Percentiles rank a stretch among this genome's conserved stretches.
Conservation (phyloP, 2,113 vertebrate species). For the Chaetops frenatus region DNA sequence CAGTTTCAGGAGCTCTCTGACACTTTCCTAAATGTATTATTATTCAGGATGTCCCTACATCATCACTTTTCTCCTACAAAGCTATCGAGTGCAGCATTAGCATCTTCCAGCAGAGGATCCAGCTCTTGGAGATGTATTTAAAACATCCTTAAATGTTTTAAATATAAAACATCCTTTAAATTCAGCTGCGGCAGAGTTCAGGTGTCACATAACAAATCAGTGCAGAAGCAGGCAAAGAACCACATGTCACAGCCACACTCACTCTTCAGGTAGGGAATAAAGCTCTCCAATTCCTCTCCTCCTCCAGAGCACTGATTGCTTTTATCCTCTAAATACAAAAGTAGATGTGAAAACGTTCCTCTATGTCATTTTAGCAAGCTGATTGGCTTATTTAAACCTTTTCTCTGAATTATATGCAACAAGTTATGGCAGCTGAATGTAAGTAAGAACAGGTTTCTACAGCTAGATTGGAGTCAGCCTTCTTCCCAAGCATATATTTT, state of each 20-base stretch:
- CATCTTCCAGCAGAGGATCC: not conserved
- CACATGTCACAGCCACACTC: accelerated
- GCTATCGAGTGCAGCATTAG: not conserved
- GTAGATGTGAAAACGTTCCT: not conserved
- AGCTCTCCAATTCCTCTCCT: not conserved
- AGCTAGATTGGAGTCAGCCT: not conserved
- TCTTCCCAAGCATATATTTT: not conserved
- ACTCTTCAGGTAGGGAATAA: not conserved
- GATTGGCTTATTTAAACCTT: not conserved
- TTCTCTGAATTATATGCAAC: not conserved
- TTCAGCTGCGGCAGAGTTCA: not conserved
- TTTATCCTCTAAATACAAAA: not conserved
- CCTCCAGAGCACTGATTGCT: not conserved
- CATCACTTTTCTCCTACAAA: not conserved
- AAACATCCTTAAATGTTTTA: not conserved
- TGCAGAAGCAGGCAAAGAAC: not conserved
- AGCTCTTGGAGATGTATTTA: not conserved
- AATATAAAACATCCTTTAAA: not conserved
- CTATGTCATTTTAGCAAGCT: not conserved
- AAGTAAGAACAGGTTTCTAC: not conserved
- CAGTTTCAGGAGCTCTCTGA: not conserved
- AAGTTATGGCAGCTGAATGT: not conserved
- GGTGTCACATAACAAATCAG: not conserved
- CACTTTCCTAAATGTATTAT: not conserved
- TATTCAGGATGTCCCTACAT: not conserved